These are phyloP conservation scores for Phenganax marumi DNA, from an alignment of 92 coral and sea anemone genomes.

Conservation along the genomic window DNA sequence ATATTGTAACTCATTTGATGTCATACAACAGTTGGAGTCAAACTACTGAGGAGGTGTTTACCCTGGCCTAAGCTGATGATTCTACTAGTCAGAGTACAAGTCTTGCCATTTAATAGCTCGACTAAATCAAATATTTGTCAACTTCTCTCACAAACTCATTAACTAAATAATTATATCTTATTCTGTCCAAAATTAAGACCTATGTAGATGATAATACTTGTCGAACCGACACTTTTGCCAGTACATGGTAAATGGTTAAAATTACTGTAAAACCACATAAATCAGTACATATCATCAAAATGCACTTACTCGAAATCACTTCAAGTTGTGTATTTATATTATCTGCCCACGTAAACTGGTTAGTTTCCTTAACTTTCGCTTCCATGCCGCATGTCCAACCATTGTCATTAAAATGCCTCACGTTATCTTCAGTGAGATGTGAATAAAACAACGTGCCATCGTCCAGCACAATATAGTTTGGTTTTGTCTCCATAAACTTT, in stretches of 20 bases:
- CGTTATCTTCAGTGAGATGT: slow-evolving; percentile 3
- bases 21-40: too few relatives aligned
- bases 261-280: neutral
- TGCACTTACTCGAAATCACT: neutral
- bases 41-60: too few relatives aligned
- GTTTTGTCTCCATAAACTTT: slow-evolving; percentile 8
- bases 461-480: slow-evolving; percentile 26
- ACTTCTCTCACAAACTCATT: neutral
- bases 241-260: too few relatives aligned
- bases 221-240: too few relatives aligned
- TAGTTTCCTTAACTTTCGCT: neutral
- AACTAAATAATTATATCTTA: neutral
- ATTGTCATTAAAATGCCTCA: neutral
- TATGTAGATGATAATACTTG: too few relatives aligned
- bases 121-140: neutral
- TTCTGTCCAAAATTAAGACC: neutral
- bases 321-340: neutral
- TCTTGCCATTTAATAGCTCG: too few relatives aligned
- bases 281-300: neutral
- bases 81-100: too few relatives aligned
- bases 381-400: slow-evolving; percentile 31
- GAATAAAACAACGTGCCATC: slow-evolving; percentile 35
- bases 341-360: slow-evolving; percentile 30
- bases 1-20: too few relatives aligned
- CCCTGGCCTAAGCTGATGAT: too few relatives aligned